Conservation (phyloP, 2,113 vertebrate genomes). For the Tringa solitaria region DNA sequence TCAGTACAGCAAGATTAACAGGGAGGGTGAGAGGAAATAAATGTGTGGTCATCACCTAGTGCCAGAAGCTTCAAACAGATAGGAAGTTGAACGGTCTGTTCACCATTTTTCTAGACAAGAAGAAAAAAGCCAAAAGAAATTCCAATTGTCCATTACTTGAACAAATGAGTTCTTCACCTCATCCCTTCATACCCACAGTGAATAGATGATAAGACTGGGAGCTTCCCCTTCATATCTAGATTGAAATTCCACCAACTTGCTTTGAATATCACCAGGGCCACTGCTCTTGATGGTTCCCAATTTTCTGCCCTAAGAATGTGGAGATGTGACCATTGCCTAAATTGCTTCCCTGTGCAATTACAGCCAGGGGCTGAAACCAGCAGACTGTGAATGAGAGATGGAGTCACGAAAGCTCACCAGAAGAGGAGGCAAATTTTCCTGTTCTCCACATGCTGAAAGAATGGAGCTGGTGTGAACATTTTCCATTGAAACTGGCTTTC, state of each 20-base stretch:
- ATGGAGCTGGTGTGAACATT: not conserved
- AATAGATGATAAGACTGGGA: not conserved
- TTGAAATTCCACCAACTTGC: not conserved
- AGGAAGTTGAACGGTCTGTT: not conserved
- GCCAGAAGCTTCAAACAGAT: constrained; percentile 4
- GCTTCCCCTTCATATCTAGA: not conserved
- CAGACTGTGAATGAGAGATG: not conserved
- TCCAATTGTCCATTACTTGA: not conserved
- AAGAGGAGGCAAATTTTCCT: not conserved
- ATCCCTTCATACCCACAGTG: not conserved
- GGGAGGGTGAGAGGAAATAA: not conserved
- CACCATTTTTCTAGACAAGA: not conserved
- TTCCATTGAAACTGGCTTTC: not conserved
- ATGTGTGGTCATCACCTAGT: constrained; percentile 12
- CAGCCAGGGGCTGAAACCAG: not conserved
- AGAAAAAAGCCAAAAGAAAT: not conserved
- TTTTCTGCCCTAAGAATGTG: not conserved
- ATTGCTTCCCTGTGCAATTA: not conserved
- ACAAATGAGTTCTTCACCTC: not conserved
- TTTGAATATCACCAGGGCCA: not conserved
- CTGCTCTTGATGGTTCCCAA: not conserved
- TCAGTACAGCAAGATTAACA: constrained; percentile 6
- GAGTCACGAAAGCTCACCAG: not conserved
- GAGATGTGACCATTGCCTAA: not conserved
- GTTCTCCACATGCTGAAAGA: not conserved